Conservation (phyloP, 2,888 invertebrate species). For the Cephus runcator region DNA sequence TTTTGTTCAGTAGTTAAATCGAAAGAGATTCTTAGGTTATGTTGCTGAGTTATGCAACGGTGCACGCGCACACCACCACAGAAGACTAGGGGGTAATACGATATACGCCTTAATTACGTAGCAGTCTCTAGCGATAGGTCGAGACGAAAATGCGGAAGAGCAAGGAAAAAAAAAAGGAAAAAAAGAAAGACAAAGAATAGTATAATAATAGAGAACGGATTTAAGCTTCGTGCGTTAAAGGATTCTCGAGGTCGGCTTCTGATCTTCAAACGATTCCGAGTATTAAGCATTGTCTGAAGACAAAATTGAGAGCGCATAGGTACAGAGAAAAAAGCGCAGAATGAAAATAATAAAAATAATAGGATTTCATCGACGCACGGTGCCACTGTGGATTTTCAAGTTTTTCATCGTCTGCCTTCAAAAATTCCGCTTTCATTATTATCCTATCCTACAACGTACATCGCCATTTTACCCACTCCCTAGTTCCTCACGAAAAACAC, state of each 20-base stretch:
- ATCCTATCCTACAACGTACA: not conserved
- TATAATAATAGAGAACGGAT: not conserved
- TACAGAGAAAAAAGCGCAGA: not conserved
- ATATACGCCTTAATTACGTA: not conserved
- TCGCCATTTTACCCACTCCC: not conserved
- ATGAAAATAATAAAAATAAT: not conserved
- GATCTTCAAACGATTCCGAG: not conserved
- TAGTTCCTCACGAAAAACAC: not conserved
- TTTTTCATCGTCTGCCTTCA: slow-evolving; percentile 33
- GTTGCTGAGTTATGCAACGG: not conserved
- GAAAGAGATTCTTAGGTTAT: not conserved
- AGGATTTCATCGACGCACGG: not conserved
- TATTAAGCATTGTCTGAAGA: not conserved
- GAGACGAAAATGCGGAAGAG: not conserved
- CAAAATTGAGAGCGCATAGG: not conserved
- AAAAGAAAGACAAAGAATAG: not conserved
- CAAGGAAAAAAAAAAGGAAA: not conserved
- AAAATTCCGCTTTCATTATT: slow-evolving; percentile 24
- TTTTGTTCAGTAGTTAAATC: not conserved
- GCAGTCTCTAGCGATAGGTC: not conserved
- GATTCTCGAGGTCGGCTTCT: not conserved
- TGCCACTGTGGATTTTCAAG: slow-evolving; percentile 17
- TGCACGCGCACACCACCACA: not conserved
- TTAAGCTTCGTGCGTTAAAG: not conserved
- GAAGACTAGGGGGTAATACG: not conserved